Base-by-base conservation (phyloP, 2,888 invertebrate species). In the Iphiclides podalirius region DNA sequence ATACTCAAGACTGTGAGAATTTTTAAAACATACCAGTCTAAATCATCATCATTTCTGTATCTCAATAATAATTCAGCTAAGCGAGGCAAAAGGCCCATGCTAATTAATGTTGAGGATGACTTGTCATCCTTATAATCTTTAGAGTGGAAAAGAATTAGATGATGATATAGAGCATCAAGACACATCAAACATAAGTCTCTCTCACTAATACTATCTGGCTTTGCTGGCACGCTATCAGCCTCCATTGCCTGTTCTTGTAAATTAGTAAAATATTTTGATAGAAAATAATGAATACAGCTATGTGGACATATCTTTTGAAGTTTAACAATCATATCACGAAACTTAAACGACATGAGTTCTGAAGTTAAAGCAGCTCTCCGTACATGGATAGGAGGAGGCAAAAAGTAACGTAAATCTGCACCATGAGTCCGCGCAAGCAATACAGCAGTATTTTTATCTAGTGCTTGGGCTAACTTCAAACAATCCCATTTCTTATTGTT, bases 371-470 rank as follows among this genome's bases (percentile, higher is more conserved):
- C 87, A 8, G 75, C 85, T 64, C 75, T 74, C 6, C 87, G 70
- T 0, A 88, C 80, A 52, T 87, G 83, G 36, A 90, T 79, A 0
- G 93, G 93, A 2, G 95, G 93, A 6, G 93, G 92, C 31, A 94
- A 75, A 68, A 97, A 96, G 72, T 95, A 94, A 44, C 94, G 90
- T 9, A 90, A 77, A 77, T 96, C 94, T 1, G 91, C 93, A 33
- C 92, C 91, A 31, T 84, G 76, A 1, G 92, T 92, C 59, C 96
- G 89, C 0, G 97, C 96, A 42, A 97, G 84, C 1, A 93, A 92
- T 0, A 96, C 92, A 1, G 95, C 94, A 0, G 95, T 95, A 58
- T 91, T 89, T 37, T 92, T 90, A 80, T 96, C 94, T 60, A 95
- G 90, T 56, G 94, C 93, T 79, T 96, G 95, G 3, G 96, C 95